Evolutionary conservation across 2,888 invertebrate genomes (phyloP).

Genomic region (Altica lythri): DNA sequence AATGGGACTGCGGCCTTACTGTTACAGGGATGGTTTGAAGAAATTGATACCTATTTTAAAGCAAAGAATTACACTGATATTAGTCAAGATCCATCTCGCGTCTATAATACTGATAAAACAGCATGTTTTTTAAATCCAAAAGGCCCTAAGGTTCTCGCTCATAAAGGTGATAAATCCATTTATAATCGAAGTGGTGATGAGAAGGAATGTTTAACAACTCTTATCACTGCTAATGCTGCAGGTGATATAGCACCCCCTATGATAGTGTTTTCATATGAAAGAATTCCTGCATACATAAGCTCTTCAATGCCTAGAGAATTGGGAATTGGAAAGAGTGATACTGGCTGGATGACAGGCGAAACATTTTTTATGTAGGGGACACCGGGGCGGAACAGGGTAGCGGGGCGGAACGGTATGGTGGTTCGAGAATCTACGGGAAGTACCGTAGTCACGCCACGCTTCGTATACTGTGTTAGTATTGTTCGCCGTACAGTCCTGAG

Average conservation of each 20-base stretch:
- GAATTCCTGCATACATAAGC: slow-evolving; percentile 39
- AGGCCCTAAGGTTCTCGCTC: slow-evolving; percentile 12
- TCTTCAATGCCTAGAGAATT: slow-evolving; percentile 45
- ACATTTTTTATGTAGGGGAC: too few relatives aligned
- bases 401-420: too few relatives aligned
- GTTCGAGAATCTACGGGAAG: too few relatives aligned
- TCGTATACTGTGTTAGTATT: too few relatives aligned
- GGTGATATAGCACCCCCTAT: slow-evolving; percentile 19
- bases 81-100: too few relatives aligned
- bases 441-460: too few relatives aligned
- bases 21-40: too few relatives aligned
- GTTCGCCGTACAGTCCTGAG: too few relatives aligned
- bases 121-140: slow-evolving; percentile 27
- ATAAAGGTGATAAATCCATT: slow-evolving; percentile 23
- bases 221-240: slow-evolving; percentile 25
- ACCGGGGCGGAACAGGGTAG: too few relatives aligned
- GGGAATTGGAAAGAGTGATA: slow-evolving; percentile 48
- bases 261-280: slow-evolving; percentile 24
- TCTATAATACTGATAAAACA: slow-evolving; percentile 30
- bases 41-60: too few relatives aligned
- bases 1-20: too few relatives aligned
- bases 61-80: too few relatives aligned
- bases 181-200: slow-evolving; percentile 20
- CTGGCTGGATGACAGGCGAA: slow-evolving; percentile 55
- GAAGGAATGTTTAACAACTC: slow-evolving; percentile 29